phyloP scores from a whole-genome alignment of 2,888 invertebrate species.

The Nasonia oneida region DNA sequence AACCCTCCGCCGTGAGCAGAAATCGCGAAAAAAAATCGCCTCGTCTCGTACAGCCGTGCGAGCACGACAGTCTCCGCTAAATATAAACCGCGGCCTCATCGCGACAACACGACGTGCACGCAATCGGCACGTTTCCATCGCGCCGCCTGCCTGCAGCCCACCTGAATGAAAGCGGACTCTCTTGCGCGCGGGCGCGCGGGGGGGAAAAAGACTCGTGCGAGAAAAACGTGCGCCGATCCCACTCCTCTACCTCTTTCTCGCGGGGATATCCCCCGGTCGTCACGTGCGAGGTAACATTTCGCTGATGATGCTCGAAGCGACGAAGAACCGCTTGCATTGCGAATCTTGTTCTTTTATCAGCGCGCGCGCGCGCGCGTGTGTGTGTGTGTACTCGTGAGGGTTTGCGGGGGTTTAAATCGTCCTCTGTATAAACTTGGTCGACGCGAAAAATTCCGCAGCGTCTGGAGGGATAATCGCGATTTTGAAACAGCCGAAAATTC shows the following conservation, averaged over 20 bases:
- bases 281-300: constrained; percentile 16
- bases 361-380: no score
- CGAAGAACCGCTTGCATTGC: no score
- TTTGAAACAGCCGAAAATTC: no score
- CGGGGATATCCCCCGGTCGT: constrained; percentile 37
- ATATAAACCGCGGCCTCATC: background rate
- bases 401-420: no score
- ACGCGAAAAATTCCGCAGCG: no score
- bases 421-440: no score
- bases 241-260: constrained; percentile 7
- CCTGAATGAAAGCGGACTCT: constrained; percentile 15
- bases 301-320: background rate
- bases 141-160: no score
- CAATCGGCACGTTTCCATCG: constrained; percentile 14
- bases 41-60: background rate
- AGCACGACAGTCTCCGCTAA: background rate
- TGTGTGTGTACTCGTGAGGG: no score
- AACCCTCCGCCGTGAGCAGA: background rate
- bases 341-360: no score
- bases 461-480: no score
- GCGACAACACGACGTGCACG: background rate
- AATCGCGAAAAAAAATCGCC: background rate
- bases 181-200: background rate
- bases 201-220: constrained; percentile 28
- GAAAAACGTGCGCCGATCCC: constrained; percentile 49